A percentile compares a stretch with the other conserved stretches of the same genome.
Conservation (phyloP, 2,888 invertebrate genomes). For the Apamea sordens region DNA sequence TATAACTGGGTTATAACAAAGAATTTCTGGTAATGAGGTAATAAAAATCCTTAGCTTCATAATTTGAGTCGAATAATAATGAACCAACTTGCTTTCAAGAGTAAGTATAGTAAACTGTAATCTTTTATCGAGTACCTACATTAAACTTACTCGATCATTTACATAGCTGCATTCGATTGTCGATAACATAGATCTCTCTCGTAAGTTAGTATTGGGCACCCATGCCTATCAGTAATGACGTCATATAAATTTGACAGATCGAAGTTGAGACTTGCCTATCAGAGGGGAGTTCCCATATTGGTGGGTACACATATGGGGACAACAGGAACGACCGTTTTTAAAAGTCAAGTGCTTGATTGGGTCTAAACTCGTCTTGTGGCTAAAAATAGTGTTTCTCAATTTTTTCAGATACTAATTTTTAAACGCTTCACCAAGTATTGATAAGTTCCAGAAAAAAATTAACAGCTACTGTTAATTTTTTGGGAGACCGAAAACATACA, state of each 20-base stretch:
- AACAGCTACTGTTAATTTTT: neutral
- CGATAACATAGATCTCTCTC: neutral
- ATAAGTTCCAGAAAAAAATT: neutral
- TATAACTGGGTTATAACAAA: neutral
- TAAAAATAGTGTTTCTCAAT: neutral
- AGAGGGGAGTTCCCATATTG: neutral
- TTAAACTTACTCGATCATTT: neutral
- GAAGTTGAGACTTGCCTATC: conserved; percentile 15
- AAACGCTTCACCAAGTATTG: neutral
- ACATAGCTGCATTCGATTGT: neutral
- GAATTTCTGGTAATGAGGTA: neutral
- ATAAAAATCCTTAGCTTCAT: neutral
- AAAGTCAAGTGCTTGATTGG: neutral
- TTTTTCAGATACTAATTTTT: neutral
- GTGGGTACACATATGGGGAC: no score
- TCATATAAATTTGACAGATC: conserved; percentile 19
- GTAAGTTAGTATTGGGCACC: neutral
- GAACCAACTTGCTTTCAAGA: neutral
- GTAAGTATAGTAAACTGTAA: neutral
- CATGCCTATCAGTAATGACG: neutral
- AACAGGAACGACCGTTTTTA: neutral
- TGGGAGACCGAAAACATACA: neutral
- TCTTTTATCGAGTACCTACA: neutral
- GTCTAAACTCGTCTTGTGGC: no score
- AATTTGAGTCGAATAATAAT: neutral